phyloP scores from a whole-genome alignment of 2,888 invertebrate species.

The Orthonevra nobilis region DNA sequence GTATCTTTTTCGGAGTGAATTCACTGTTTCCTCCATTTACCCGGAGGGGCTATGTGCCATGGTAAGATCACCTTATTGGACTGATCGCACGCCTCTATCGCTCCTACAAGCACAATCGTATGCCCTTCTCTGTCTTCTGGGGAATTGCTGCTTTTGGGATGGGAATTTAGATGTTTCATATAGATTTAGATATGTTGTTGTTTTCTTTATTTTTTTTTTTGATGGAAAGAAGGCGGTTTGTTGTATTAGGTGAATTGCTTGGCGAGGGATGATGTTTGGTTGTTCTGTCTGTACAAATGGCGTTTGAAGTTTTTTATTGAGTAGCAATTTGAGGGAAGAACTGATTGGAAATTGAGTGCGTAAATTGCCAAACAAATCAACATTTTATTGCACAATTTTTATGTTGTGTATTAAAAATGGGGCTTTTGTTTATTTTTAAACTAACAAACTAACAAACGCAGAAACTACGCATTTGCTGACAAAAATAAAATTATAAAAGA shows the following conservation, averaged over 20 bases:
- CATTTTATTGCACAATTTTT: not conserved
- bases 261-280: constrained; percentile 43
- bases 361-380: constrained; percentile 22
- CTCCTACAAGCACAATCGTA: too few species aligned
- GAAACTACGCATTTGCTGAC: too few species aligned
- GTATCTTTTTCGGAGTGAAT: constrained; percentile 64
- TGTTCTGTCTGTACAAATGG: constrained; percentile 67
- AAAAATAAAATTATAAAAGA: too few species aligned
- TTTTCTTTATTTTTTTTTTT: constrained; percentile 2
- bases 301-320: constrained; percentile 51
- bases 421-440: too few species aligned
- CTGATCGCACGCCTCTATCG: constrained; percentile 11
- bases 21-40: constrained; percentile 28
- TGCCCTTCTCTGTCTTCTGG: constrained; percentile 46
- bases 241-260: constrained; percentile 44
- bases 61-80: constrained; percentile 54
- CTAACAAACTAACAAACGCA: too few species aligned
- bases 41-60: constrained; percentile 23
- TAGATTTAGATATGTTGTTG: too few species aligned
- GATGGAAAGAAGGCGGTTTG: constrained; percentile 44
- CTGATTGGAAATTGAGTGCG: not conserved
- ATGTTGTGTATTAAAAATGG: not conserved
- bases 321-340: not conserved
- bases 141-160: constrained; percentile 20
- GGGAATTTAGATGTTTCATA: too few species aligned